Conservation (phyloP, 2,797 vertebrate species). For the Aldrovandia affinis region DNA sequence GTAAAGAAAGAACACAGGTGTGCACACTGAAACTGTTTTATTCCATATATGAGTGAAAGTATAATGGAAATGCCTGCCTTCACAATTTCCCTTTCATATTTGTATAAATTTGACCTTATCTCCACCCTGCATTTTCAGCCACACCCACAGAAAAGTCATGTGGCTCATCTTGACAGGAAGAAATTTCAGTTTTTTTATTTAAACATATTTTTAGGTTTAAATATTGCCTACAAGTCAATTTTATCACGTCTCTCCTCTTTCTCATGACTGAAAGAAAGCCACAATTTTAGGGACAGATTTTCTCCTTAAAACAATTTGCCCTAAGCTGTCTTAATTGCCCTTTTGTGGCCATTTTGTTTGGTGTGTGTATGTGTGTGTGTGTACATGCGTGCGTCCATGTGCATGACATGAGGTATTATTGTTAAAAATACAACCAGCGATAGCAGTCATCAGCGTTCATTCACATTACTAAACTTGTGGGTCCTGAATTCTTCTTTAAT, state of each 20-base stretch:
- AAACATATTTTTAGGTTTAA: background rate
- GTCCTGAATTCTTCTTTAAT: background rate
- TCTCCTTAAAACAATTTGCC: background rate
- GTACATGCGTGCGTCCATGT: background rate
- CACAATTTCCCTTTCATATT: conserved; percentile 13
- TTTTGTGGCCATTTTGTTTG: background rate
- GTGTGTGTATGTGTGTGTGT: background rate
- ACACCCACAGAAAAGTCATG: conserved; percentile 16
- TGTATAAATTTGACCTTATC: conserved; percentile 5
- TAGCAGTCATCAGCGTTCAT: background rate
- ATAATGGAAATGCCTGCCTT: background rate
- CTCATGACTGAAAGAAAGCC: background rate
- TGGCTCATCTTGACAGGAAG: background rate
- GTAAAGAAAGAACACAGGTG: background rate
- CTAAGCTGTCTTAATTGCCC: background rate
- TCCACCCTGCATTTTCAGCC: conserved; percentile 17
- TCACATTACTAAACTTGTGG: background rate
- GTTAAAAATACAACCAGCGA: background rate
- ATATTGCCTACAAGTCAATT: background rate
- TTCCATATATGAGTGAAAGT: background rate
- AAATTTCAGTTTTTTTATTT: background rate
- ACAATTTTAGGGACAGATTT: background rate
- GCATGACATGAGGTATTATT: background rate
- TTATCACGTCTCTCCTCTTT: background rate
- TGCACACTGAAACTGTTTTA: background rate